phyloP scores from a whole-genome alignment of 2,888 invertebrate genomes.

The Tipula helvola region DNA sequence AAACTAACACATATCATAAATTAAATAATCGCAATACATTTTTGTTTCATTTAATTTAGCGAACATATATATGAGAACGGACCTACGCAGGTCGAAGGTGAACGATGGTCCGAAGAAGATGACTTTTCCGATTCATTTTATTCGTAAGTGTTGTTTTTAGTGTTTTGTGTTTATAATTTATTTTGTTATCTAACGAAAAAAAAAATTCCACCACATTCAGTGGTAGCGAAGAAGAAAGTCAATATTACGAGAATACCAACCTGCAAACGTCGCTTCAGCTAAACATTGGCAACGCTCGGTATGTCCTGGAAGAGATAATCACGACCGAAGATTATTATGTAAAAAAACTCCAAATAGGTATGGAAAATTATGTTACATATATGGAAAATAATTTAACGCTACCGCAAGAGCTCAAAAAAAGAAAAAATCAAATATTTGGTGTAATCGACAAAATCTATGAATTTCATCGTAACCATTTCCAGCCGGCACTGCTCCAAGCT shows the following conservation, averaged over 20 bases:
- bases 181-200: background rate
- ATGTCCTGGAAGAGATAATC: slow-evolving; percentile 31
- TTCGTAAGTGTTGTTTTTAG: background rate
- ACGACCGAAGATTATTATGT: slow-evolving; percentile 33
- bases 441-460: slow-evolving; percentile 88
- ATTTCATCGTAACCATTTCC: slow-evolving; percentile 51
- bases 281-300: background rate
- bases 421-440: slow-evolving; percentile 56
- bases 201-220: too few species aligned
- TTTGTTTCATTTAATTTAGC: too few species aligned
- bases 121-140: background rate
- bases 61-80: background rate
- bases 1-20: background rate
- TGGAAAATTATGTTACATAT: slow-evolving; percentile 30
- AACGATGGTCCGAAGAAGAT: background rate
- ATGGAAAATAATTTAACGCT: slow-evolving; percentile 27
- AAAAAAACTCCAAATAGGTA: slow-evolving; percentile 27
- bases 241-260: background rate
- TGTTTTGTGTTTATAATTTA: background rate
- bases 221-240: background rate
- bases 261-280: background rate
- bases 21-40: too few species aligned
- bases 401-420: slow-evolving; percentile 29
- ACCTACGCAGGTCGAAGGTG: background rate
- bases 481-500: background rate